These are phyloP conservation scores for Chloropsis cyanopogon DNA, from an alignment of 2,113 vertebrate genomes.

Conservation along the genomic window DNA sequence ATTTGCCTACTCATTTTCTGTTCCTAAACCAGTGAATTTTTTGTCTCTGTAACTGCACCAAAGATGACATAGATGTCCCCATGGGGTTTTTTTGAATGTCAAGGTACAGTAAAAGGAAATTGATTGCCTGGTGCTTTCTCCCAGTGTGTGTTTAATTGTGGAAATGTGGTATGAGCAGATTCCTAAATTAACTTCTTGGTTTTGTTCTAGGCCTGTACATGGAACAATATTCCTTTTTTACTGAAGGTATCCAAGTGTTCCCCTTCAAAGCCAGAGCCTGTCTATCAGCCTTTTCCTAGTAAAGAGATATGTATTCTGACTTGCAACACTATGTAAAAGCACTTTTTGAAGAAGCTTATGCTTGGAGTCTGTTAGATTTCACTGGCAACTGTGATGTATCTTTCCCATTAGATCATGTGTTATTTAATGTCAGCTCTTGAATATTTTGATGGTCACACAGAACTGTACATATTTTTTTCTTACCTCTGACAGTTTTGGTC, in stretches of 20 bases:
- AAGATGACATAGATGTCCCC: background rate
- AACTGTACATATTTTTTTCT: background rate
- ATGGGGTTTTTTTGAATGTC: fast-evolving
- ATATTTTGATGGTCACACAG: background rate
- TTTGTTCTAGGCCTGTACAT: background rate
- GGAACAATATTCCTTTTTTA: background rate
- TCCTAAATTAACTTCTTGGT: background rate
- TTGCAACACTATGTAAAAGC: background rate
- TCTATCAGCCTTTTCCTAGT: background rate
- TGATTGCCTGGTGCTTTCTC: background rate
- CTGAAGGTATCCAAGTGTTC: background rate
- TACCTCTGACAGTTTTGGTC: background rate
- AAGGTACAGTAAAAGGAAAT: background rate
- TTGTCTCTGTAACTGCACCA: background rate
- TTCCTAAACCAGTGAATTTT: background rate
- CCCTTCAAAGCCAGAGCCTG: background rate
- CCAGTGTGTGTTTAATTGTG: background rate
- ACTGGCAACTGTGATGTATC: background rate
- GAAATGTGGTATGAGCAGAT: background rate
- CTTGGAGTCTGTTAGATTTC: background rate
- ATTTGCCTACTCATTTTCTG: background rate
- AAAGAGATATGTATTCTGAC: background rate
- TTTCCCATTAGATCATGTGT: background rate
- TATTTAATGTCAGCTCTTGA: background rate
- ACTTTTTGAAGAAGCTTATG: background rate